A percentile compares a stretch with the other conserved stretches of the same genome.
These are phyloP conservation scores for Peromyscus polionotus DNA, from an alignment of 2,113 vertebrate genomes.

Conservation along the genomic window DNA sequence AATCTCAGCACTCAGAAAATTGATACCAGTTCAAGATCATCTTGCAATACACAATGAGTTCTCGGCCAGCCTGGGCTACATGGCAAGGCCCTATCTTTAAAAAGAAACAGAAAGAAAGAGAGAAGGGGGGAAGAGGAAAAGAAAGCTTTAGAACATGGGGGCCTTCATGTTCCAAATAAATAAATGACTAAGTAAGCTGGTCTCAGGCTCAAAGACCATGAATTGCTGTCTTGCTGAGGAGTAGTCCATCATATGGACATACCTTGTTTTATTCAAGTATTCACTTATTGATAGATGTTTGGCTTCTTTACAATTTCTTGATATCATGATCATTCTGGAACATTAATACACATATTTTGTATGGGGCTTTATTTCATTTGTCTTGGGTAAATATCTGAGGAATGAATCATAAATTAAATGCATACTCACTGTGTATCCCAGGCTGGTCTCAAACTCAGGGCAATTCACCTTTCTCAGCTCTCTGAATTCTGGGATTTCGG, in stretches of 20 bases:
- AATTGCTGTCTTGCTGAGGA: neutral
- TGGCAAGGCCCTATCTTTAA: neutral
- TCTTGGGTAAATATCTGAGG: neutral
- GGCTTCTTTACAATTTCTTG: neutral
- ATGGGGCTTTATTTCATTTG: neutral
- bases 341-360: neutral
- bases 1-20: neutral
- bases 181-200: constrained; percentile 34
- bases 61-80: neutral
- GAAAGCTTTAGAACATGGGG: neutral
- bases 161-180: neutral
- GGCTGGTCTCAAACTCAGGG: neutral
- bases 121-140: neutral
- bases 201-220: neutral
- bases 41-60: neutral
- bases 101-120: neutral
- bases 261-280: neutral
- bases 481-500: neutral
- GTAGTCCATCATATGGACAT: neutral
- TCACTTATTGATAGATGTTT: neutral
- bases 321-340: neutral
- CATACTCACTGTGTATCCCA: neutral
- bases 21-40: neutral
- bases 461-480: neutral
- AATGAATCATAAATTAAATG: neutral